Percentiles rank a stretch among this genome's conserved stretches.
Conservation (phyloP, 2,888 invertebrate genomes). For the Norana najaformis region DNA sequence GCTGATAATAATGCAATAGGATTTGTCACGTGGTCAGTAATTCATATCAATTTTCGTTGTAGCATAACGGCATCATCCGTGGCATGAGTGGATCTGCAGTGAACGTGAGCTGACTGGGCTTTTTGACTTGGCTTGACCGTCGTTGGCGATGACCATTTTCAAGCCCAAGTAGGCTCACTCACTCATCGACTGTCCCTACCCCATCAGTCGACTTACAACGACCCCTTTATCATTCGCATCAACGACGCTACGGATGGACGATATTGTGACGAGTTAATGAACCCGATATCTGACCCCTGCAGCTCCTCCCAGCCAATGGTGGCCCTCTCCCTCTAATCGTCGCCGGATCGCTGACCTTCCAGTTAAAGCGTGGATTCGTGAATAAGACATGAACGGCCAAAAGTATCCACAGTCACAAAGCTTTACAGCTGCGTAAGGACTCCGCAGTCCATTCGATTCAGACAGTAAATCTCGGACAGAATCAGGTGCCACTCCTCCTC, state of each 20-base stretch:
- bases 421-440: background rate
- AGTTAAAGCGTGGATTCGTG: background rate
- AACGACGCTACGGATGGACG: background rate
- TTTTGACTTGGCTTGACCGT: background rate
- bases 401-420: background rate
- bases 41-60: background rate
- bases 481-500: background rate
- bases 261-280: background rate
- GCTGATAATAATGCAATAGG: background rate
- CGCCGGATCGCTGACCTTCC: background rate
- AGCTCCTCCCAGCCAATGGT: background rate
- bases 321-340: background rate
- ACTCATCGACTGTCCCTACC: too few relatives aligned
- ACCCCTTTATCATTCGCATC: background rate
- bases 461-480: background rate
- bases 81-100: background rate
- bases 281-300: background rate
- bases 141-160: background rate
- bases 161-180: background rate
- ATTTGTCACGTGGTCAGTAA: background rate
- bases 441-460: background rate
- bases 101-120: background rate
- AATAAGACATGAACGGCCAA: too few relatives aligned
- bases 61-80: background rate
- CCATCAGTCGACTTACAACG: background rate